Evolutionary conservation across 1,140 invertebrate species (phyloP).

Genomic region (Nebria ingens): DNA sequence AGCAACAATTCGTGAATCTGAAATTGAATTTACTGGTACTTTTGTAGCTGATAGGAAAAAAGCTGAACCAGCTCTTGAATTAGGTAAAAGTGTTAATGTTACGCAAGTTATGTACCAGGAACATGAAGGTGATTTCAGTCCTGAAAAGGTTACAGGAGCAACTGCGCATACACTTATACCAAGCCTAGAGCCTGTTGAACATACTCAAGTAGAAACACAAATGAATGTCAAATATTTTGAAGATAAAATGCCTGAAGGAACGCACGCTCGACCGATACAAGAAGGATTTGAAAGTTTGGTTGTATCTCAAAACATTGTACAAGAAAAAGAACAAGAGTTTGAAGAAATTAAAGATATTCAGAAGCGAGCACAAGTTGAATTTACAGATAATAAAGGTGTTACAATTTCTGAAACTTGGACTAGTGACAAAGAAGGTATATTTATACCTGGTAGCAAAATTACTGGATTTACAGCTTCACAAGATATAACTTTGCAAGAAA

Average conservation of each 20-base stretch:
- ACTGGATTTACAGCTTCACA: slow-evolving; percentile 25
- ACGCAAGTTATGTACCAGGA: slow-evolving; percentile 38
- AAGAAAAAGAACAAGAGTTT: slow-evolving; percentile 35
- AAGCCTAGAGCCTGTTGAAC: slow-evolving; percentile 14
- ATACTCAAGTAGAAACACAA: slow-evolving; percentile 16
- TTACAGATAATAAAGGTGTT: slow-evolving; percentile 29
- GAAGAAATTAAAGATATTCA: slow-evolving; percentile 15
- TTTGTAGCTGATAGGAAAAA: slow-evolving; percentile 26
- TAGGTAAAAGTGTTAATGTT: slow-evolving; percentile 35
- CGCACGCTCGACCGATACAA: slow-evolving; percentile 22
- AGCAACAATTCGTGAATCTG: slow-evolving; percentile 39
- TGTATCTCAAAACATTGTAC: slow-evolving; percentile 33
- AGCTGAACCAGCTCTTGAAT: slow-evolving; percentile 34
- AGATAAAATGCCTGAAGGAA: slow-evolving; percentile 6
- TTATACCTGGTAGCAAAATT: slow-evolving; percentile 21
- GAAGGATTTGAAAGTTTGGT: slow-evolving; percentile 38
- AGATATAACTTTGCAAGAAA: slow-evolving; percentile 29
- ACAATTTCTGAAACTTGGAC: slow-evolving; percentile 32
- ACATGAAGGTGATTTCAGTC: slow-evolving; percentile 33
- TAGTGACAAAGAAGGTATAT: slow-evolving; percentile 20
- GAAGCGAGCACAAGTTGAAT: slow-evolving; percentile 19
- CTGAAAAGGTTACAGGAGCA: slow-evolving; percentile 13
- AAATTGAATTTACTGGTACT: slow-evolving; percentile 35
- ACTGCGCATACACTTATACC: slow-evolving; percentile 12
- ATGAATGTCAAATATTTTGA: slow-evolving; percentile 13